phyloP scores from a whole-genome alignment of 1,140 invertebrate species.

The Belonocnema kinseyi region DNA sequence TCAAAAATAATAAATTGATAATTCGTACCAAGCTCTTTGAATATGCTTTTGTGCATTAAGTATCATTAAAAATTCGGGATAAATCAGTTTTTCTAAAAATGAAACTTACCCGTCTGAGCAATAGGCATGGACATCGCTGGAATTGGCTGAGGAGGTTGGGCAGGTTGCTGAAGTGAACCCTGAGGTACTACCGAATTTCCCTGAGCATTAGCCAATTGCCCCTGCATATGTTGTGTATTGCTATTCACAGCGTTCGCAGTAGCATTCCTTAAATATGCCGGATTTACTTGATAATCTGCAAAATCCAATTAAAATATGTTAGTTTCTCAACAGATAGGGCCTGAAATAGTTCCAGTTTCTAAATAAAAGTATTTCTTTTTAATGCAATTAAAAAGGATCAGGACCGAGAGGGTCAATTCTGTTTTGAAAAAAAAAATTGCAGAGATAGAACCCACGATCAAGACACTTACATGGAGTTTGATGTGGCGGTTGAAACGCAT shows the following conservation, averaged over 20 bases:
- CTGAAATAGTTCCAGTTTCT: not conserved
- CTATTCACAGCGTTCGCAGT: slow-evolving; percentile 61
- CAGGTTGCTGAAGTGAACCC: slow-evolving; percentile 64
- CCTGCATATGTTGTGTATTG: slow-evolving; percentile 65
- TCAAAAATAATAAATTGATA: too few species aligned
- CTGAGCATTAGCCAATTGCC: slow-evolving; percentile 63
- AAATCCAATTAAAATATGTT: slow-evolving; percentile 41
- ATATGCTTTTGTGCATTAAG: too few species aligned
- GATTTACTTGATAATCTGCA: slow-evolving; percentile 49
- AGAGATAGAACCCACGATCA: too few species aligned
- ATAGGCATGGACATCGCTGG: slow-evolving; percentile 63
- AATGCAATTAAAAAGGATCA: not conserved
- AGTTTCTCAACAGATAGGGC: not conserved
- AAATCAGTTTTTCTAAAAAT: not conserved
- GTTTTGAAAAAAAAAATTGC: too few species aligned
- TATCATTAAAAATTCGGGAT: not conserved
- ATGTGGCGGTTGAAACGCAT: slow-evolving; percentile 50
- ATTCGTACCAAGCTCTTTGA: too few species aligned
- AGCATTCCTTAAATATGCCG: slow-evolving; percentile 61
- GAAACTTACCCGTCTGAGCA: slow-evolving; percentile 59
- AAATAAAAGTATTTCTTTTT: too few species aligned
- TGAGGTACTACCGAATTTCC: slow-evolving; percentile 66
- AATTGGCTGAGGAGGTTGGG: slow-evolving; percentile 63
- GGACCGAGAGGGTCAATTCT: not conserved
- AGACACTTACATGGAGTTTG: slow-evolving; percentile 61